Percentiles rank a stretch among this genome's conserved stretches.
Evolutionary conservation across 2,797 vertebrate species (phyloP).

Genomic region (Propithecus perrieri): DNA sequence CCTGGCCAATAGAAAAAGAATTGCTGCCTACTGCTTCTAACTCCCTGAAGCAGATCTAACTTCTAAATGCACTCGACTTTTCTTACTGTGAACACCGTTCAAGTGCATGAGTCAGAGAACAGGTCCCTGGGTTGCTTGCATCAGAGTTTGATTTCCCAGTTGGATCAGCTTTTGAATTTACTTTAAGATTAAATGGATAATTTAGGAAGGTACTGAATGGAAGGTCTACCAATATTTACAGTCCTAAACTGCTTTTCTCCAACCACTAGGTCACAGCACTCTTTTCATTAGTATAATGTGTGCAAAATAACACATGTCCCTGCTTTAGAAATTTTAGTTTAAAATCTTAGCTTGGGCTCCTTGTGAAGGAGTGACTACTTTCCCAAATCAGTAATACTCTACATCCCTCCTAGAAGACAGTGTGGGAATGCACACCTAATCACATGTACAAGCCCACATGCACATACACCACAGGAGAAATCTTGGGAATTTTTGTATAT

Average conservation of each 20-base stretch:
- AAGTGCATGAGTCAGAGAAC: background rate
- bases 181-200: slow-evolving; percentile 17
- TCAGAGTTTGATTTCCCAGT: background rate
- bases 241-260: background rate
- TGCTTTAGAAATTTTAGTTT: slow-evolving; percentile 12
- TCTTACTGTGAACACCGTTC: background rate
- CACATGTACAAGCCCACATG: background rate
- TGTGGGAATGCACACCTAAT: background rate
- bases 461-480: slow-evolving; percentile 57
- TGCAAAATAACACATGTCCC: background rate
- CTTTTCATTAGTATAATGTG: background rate
- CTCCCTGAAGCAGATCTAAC: background rate
- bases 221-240: background rate
- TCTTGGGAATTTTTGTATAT: background rate
- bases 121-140: background rate
- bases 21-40: background rate
- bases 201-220: background rate
- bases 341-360: background rate
- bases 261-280: background rate
- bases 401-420: background rate
- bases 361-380: background rate
- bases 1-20: background rate
- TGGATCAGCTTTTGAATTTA: slow-evolving; percentile 31
- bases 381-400: background rate
- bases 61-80: background rate